Percentiles rank a stretch among this genome's conserved stretches.
These are phyloP conservation scores for Nasonia longicornis DNA, from an alignment of 1,140 invertebrate species.

Conservation along the genomic window DNA sequence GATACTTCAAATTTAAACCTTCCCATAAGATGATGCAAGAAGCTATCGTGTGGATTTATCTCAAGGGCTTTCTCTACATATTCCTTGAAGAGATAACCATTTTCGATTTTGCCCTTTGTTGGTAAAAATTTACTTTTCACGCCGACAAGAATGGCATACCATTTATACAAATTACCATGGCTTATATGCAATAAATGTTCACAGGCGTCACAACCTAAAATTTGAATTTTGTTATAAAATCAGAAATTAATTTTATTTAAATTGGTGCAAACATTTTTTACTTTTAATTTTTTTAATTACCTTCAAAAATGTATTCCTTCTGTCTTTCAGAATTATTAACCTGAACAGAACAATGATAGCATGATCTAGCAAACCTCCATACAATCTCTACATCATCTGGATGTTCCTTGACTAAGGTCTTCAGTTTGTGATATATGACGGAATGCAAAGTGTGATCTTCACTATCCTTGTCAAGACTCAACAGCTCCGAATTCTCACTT, in stretches of 20 bases:
- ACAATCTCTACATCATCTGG: conserved; percentile 70
- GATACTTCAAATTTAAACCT: conserved; percentile 78
- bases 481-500: conserved; percentile 53
- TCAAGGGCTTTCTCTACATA: conserved; percentile 79
- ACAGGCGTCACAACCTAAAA: conserved; percentile 74
- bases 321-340: conserved; percentile 68
- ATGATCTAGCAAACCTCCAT: conserved; percentile 79
- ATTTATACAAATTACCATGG: conserved; percentile 79
- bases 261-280: neutral
- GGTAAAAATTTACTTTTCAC: conserved; percentile 72
- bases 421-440: conserved; percentile 59
- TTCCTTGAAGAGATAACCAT: conserved; percentile 78
- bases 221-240: neutral
- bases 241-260: neutral
- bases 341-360: conserved; percentile 70
- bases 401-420: conserved; percentile 61
- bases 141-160: conserved; percentile 83
- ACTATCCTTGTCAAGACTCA: conserved; percentile 54
- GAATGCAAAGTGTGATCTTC: conserved; percentile 55
- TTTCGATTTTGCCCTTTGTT: conserved; percentile 78
- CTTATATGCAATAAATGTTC: conserved; percentile 71
- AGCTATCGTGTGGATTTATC: conserved; percentile 76
- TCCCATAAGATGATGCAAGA: conserved; percentile 79
- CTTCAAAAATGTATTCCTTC: conserved; percentile 72
- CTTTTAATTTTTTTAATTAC: conserved; percentile 55